Percentiles rank a stretch among this genome's conserved stretches.
phyloP scores from a whole-genome alignment of 2,888 invertebrate species.

The Choristoneura rosaceana region DNA sequence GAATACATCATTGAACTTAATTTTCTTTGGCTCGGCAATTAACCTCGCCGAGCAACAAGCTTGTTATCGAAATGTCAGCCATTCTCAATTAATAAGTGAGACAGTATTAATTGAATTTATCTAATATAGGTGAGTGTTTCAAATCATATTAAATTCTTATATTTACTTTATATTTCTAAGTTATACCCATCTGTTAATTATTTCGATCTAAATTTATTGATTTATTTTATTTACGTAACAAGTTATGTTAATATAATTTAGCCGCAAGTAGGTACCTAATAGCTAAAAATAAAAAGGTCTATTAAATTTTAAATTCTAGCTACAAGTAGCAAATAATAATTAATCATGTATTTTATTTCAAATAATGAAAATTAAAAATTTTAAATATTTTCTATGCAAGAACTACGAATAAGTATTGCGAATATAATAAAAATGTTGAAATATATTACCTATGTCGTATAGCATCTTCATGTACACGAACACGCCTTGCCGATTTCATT shows the following conservation, averaged over 20 bases:
- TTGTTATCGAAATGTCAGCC: constrained; percentile 9
- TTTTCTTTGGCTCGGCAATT: constrained; percentile 67
- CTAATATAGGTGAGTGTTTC: not conserved
- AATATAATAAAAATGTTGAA: constrained; percentile 63
- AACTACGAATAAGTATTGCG: constrained; percentile 61
- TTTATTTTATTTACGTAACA: not conserved
- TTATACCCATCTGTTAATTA: not conserved
- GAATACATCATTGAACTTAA: constrained; percentile 64
- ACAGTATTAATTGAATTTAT: not conserved
- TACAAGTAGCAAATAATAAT: constrained; percentile 49
- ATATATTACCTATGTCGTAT: constrained; percentile 84
- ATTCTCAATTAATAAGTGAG: constrained; percentile 4
- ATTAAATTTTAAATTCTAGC: constrained; percentile 31
- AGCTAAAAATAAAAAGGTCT: constrained; percentile 28
- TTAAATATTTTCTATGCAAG: constrained; percentile 62
- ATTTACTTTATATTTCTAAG: not conserved
- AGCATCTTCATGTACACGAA: constrained; percentile 84
- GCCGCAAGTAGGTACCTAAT: constrained; percentile 17
- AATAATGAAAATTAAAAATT: constrained; percentile 44
- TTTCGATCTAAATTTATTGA: not conserved
- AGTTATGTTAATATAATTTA: constrained; percentile 18
- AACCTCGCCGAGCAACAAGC: constrained; percentile 47
- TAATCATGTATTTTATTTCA: constrained; percentile 43
- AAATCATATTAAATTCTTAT: not conserved
- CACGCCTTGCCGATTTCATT: constrained; percentile 84